Base-by-base conservation (phyloP, 2,113 vertebrate species). In the Pseudopipra pipra region DNA sequence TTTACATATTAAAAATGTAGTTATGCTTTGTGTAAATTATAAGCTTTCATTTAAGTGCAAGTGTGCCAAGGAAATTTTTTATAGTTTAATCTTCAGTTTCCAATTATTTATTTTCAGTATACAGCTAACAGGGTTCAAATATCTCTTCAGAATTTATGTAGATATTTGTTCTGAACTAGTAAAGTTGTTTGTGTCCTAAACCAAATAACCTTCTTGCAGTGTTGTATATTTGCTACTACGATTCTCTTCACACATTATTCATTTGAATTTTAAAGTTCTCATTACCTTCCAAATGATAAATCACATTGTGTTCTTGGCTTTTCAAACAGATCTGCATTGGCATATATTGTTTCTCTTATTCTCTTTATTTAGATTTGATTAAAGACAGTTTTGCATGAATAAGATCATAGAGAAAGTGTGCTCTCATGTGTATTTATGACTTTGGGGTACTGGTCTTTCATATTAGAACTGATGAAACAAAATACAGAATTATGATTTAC, bases 361-460 rank as follows among this genome's bases (percentile, higher is more conserved):
- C 25, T 87, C 51, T 86, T 62, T 85, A 72, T 95, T 94, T 95
- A 89, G 41, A 91, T 59, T 68, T 83, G n/a, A 85, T 94, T 95
- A 96, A 95, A 90, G 73, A 70, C 51, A 80, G 24, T 85, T 91
- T 93, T 91, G n/a, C 30, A 77, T 85, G 6, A 63, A 54, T 49
- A 93, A 83, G 28, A 89, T 87, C 11, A 51, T 19, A 86, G 37
- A 67, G 39, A 63, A 95, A 71, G 16, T 61, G 16, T 55, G 81
- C 19, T 89, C 67, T 68, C 52, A 47, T 46, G 52, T 33, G 12
- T 54, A 54, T 95, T 76, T 90, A 58, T 90, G 47, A 77, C 31
- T 66, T 56, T 28, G 16, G 44, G 27, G 22, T 87, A 82, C 43
- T 73, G 55, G 71, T 63, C 19, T 5, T 4, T 89, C 7, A 61